Percentiles rank a stretch among this genome's conserved stretches.
phyloP scores from a whole-genome alignment of 64 coral and sea anemone species.

The Orbicella faveolata region DNA sequence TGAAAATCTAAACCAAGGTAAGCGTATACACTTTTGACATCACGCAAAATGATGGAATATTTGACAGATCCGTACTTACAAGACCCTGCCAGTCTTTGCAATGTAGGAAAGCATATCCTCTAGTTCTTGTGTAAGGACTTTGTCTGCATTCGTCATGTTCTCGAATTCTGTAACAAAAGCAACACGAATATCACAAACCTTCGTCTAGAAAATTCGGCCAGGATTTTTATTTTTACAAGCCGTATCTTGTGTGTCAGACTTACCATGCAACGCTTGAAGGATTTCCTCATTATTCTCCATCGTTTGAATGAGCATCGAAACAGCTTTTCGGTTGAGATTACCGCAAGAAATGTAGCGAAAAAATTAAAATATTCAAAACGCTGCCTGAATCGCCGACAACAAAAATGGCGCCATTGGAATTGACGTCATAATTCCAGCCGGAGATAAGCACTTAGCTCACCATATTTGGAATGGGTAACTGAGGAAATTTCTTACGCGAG shows the following conservation, averaged over 20 bases:
- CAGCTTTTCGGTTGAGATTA: slow-evolving; percentile 8
- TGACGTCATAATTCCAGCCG: slow-evolving; percentile 79
- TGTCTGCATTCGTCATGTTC: slow-evolving; percentile 88
- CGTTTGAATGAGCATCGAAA: slow-evolving; percentile 50
- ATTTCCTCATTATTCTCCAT: slow-evolving; percentile 93
- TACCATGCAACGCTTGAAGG: slow-evolving; percentile 89
- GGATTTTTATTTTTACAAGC: neutral
- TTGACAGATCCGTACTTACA: slow-evolving; percentile 66
- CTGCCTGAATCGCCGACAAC: slow-evolving; percentile 64
- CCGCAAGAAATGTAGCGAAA: slow-evolving; percentile 37
- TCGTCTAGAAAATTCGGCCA: neutral
- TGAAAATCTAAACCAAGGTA: neutral
- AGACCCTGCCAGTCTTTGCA: slow-evolving; percentile 89
- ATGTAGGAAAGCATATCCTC: slow-evolving; percentile 86
- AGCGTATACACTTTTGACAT: neutral
- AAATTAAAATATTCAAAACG: slow-evolving; percentile 42
- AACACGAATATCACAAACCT: slow-evolving; percentile 41
- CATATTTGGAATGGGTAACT: slow-evolving; percentile 32
- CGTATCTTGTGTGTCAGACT: slow-evolving; percentile 3
- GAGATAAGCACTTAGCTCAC: slow-evolving; percentile 17
- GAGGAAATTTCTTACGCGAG: slow-evolving; percentile 8
- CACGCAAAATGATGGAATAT: neutral
- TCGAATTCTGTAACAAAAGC: slow-evolving; percentile 86
- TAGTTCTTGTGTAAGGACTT: slow-evolving; percentile 87
- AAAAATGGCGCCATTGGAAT: slow-evolving; percentile 99